Conservation (phyloP, 2,888 invertebrate species). For the Rugalucina vietnamica region DNA sequence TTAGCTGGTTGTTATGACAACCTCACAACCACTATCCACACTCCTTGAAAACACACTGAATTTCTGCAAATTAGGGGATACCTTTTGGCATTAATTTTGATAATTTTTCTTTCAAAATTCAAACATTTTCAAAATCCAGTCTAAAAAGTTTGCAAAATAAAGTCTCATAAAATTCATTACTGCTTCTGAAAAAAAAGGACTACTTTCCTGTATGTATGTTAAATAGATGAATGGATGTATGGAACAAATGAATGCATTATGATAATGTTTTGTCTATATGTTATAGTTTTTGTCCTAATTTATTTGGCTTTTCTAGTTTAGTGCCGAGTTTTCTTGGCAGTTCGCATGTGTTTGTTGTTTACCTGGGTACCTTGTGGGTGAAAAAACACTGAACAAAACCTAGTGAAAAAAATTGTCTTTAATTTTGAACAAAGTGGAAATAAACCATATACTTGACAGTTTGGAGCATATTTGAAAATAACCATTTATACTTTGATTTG, state of each 20-base stretch:
- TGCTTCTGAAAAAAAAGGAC: constrained; percentile 36
- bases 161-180: constrained; percentile 28
- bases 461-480: background rate
- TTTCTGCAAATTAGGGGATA: background rate
- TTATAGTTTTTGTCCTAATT: constrained; percentile 18
- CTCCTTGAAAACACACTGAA: constrained; percentile 87
- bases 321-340: constrained; percentile 33
- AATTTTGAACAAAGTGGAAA: constrained; percentile 6
- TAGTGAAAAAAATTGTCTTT: background rate
- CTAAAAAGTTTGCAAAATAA: background rate
- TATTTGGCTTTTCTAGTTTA: constrained; percentile 57
- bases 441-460: background rate
- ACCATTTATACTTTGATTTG: constrained; percentile 20
- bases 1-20: constrained; percentile 97
- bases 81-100: background rate
- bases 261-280: constrained; percentile 44
- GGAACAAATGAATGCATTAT: constrained; percentile 69
- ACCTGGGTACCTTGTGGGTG: background rate
- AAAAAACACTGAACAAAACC: no score
- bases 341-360: constrained; percentile 55
- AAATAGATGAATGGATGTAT: constrained; percentile 67
- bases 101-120: background rate
- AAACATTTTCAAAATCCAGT: constrained; percentile 15
- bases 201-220: background rate
- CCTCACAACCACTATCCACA: constrained; percentile 97